A percentile compares a stretch with the other conserved stretches of the same genome.
Conservation (phyloP, 2,797 vertebrate species). For the Spea hammondii region DNA sequence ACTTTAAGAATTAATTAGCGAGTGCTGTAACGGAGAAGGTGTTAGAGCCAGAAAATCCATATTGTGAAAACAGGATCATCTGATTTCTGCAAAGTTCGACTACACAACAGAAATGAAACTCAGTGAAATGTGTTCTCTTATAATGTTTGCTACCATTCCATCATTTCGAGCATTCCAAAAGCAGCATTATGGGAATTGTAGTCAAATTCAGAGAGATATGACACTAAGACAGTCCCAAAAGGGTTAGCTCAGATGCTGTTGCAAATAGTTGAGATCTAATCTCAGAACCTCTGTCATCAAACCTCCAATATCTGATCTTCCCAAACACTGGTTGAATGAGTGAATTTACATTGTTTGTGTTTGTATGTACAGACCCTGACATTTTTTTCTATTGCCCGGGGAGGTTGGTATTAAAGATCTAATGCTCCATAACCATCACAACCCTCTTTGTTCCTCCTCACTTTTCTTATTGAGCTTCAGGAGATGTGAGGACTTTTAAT, state of each 20-base stretch:
- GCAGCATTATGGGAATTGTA: too few species aligned
- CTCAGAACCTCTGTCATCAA: slow-evolving; percentile 33
- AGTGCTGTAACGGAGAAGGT: slow-evolving; percentile 30
- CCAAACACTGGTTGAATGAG: slow-evolving; percentile 12
- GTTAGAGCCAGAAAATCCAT: slow-evolving; percentile 36
- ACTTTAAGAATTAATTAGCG: slow-evolving; percentile 41
- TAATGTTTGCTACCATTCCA: not conserved
- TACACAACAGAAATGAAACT: not conserved
- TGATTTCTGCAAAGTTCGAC: slow-evolving; percentile 6
- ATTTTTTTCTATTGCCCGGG: slow-evolving; percentile 37
- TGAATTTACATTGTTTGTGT: slow-evolving; percentile 29
- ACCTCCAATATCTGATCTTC: slow-evolving; percentile 45
- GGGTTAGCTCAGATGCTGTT: too few species aligned
- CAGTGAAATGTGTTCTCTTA: too few species aligned
- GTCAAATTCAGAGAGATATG: too few species aligned
- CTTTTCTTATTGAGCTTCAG: slow-evolving; percentile 54
- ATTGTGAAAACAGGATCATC: slow-evolving; percentile 19
- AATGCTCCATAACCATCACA: slow-evolving; percentile 2
- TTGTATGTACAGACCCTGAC: slow-evolving; percentile 19
- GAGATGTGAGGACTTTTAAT: slow-evolving; percentile 64
- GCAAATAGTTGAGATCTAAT: slow-evolving; percentile 30
- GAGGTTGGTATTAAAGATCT: slow-evolving; percentile 16
- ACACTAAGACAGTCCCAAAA: too few species aligned
- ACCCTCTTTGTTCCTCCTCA: slow-evolving; percentile 9
- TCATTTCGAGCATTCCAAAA: too few species aligned